These are phyloP conservation scores for Ellobius talpinus DNA, from an alignment of 2,113 vertebrate genomes.

Conservation along the genomic window DNA sequence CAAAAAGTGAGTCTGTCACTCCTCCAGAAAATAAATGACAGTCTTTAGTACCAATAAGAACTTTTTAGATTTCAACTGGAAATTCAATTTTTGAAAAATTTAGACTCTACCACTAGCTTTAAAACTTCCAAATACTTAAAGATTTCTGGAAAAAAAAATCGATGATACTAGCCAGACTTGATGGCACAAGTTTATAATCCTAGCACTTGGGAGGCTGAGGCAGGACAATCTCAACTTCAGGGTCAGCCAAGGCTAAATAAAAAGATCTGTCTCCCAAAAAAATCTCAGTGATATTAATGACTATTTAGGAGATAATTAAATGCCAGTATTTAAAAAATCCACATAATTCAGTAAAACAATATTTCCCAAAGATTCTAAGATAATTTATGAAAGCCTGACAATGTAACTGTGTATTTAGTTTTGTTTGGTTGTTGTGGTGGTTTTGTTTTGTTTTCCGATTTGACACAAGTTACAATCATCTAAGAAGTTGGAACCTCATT, in stretches of 20 bases:
- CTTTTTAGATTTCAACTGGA: constrained; percentile 12
- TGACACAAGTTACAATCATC: background rate
- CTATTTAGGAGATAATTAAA: background rate
- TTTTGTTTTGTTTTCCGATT: background rate
- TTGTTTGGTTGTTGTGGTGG: too few relatives aligned
- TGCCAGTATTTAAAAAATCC: constrained; percentile 18
- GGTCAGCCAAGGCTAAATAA: background rate
- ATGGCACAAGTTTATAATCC: background rate
- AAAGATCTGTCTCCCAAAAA: background rate
- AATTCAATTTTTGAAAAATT: constrained; percentile 21
- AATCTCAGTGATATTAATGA: background rate
- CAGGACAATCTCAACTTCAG: background rate
- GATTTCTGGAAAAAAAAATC: constrained; percentile 1
- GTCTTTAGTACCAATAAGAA: background rate
- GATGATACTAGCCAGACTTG: background rate
- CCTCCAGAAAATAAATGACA: constrained; percentile 19
- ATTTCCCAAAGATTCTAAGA: constrained; percentile 40
- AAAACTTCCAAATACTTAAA: constrained; percentile 26
- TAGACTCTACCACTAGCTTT: background rate
- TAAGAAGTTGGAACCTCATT: background rate
- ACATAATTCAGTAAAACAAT: background rate
- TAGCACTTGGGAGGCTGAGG: background rate
- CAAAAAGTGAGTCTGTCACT: constrained; percentile 21
- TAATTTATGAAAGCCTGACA: background rate
- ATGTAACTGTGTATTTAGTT: background rate